Base-by-base conservation (phyloP, 2,797 vertebrate genomes). In the Fratercula arctica region DNA sequence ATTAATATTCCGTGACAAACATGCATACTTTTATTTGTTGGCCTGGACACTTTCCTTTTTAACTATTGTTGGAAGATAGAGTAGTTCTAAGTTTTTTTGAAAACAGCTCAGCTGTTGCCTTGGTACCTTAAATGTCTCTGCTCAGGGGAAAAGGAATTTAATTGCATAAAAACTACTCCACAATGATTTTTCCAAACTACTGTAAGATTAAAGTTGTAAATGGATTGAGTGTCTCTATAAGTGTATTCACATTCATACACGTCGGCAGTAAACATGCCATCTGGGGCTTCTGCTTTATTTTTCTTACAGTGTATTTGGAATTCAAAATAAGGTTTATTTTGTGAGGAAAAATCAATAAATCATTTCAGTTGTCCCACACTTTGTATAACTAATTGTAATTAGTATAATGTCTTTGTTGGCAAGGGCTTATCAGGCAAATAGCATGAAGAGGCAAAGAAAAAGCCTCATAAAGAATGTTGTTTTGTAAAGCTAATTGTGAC, bases 321-420 rank as follows among this genome's bases (percentile, higher is more conserved):
- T 97, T 95, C 78, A 88, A 94, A 96, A 89, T 90, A 82, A 92
- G 85, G 64, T 92, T 96, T 96, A 94, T 96, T 98, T 97, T 94
- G 35, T 77, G 90, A 95, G 90, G 60, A 95, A 96, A 97, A 97
- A 95, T 97, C 97, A 94, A 95, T 96, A 97, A 94, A 97, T 98
- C 96, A 95, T 97, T 98, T 97, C 90, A 90, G 82, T 95, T 97
- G 92, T 95, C 94, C 80, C 91, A 87, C 82, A 84, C 75, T 96
- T 97, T 92, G 84, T 97, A 80, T 94, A 97, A 97, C 86, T 97
- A 96, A 97, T 91, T 94, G 87, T 97, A 97, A 98, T 98, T 97
- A 97, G 94, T 96, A 43, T 92, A 90, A 96, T 97, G 93, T 95
- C 89, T 98, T 97, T 97, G 91, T 96, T 96, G 97, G 96, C 96